A percentile compares a stretch with the other conserved stretches of the same genome.
phyloP scores from a whole-genome alignment of 2,888 invertebrate species.

The Romanomermis culicivorax region DNA sequence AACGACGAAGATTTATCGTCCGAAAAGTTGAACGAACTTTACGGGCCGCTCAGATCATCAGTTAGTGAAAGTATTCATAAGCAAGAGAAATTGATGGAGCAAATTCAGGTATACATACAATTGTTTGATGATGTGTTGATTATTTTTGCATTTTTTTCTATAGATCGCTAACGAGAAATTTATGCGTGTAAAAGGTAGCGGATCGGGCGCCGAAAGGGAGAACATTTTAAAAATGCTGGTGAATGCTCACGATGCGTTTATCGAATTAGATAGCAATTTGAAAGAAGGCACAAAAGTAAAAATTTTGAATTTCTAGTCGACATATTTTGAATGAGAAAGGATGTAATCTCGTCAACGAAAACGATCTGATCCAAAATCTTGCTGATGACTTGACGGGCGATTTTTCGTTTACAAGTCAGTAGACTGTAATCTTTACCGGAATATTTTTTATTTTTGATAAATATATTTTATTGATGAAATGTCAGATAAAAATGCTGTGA shows the following conservation, averaged over 20 bases:
- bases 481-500: too few relatives aligned
- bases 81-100: slow-evolving; percentile 39
- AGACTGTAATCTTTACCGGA: too few relatives aligned
- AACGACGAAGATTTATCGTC: slow-evolving; percentile 52
- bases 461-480: too few relatives aligned
- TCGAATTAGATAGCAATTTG: slow-evolving; percentile 68
- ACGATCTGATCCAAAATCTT: too few relatives aligned
- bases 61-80: slow-evolving; percentile 30
- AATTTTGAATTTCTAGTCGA: neutral
- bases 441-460: too few relatives aligned
- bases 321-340: too few relatives aligned
- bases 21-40: slow-evolving; percentile 48
- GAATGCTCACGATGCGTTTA: slow-evolving; percentile 71
- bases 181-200: slow-evolving; percentile 41
- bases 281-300: slow-evolving; percentile 78
- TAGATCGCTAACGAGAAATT: slow-evolving; percentile 39
- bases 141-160: too few relatives aligned
- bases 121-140: slow-evolving; percentile 10
- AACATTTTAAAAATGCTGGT: slow-evolving; percentile 60
- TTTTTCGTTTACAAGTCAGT: too few relatives aligned
- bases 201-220: slow-evolving; percentile 41
- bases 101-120: slow-evolving; percentile 46
- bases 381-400: too few relatives aligned
- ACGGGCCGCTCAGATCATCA: slow-evolving; percentile 54
- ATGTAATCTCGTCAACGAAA: too few relatives aligned